Evolutionary conservation across 2,113 vertebrate species (phyloP), one percentile per base, ranked within the genome.

Genomic region (Cichladusa arquata): DNA sequence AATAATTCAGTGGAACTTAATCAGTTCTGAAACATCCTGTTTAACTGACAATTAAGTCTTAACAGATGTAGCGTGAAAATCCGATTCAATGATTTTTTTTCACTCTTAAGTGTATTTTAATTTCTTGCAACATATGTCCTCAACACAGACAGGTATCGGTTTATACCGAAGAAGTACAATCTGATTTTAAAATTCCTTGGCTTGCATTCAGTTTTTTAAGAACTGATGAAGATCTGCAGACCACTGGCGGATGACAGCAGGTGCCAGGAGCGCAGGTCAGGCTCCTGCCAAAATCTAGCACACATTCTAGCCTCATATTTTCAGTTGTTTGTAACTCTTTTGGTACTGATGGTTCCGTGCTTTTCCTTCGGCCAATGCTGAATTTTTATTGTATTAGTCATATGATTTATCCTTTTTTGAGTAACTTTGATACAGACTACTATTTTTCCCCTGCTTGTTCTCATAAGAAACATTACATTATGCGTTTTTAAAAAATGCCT

Each of bases 31-130:
- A 91, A 57, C 76, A 95, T 92, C 61, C 77, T 87, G 72, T 42
- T 79, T 91, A 84, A 71, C 53, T 94, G 86, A 85, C 86, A 94
- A 89, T 95, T 86, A 94, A 90, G 38, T 88, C 79, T 88, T 81
- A 92, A 73, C 82, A 94, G 67, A 83, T 94, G 85, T 71, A 88
- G 93, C 0, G 14, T 92, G 89, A 95, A 96, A 95, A 88, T 88
- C 90, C 92, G 82, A 74, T 50, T 73, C 40, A 34, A 2, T 90
- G 2, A 61, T 64, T 91, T 90, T 95, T 51, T 95, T 96, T 90
- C 85, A 80, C 85, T 93, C 64, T 69, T 83, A 85, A 92, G 47
- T 90, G 33, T 88, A 85, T 93, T 94, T 91, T 78, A 88, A 86
- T 95, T 91, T 96, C 71, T 96, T 95, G 79, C 31, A 74, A 51